Evolutionary conservation across 1,140 invertebrate genomes (phyloP).

Genomic region (Macrosteles quadrilineatus): DNA sequence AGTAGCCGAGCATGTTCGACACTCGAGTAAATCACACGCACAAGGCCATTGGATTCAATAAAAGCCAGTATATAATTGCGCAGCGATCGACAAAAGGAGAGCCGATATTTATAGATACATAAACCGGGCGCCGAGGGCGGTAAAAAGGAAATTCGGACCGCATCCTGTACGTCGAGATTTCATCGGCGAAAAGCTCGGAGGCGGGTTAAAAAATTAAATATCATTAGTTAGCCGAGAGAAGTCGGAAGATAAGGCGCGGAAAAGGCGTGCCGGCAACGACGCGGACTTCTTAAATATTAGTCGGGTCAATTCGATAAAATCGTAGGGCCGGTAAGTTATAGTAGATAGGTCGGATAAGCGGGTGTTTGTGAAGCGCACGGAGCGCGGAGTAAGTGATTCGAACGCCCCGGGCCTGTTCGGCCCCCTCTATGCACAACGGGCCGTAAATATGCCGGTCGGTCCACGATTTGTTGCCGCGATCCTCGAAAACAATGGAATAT

Average conservation of each 20-base stretch:
- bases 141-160: constrained; percentile 10
- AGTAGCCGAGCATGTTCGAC: too few species aligned
- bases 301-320: constrained; percentile 16
- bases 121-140: not conserved
- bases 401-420: constrained; percentile 8
- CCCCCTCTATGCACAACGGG: constrained; percentile 4
- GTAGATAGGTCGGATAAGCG: constrained; percentile 1
- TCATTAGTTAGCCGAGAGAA: constrained; percentile 19
- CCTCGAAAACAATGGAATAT: constrained; percentile 31
- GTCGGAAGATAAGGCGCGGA: constrained; percentile 18
- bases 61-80: constrained; percentile 2
- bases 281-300: constrained; percentile 21
- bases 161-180: constrained; percentile 12
- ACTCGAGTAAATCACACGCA: too few species aligned
- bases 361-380: constrained; percentile 15
- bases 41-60: constrained; percentile 22
- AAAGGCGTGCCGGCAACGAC: constrained; percentile 12
- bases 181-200: constrained; percentile 18
- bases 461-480: constrained; percentile 21
- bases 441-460: not conserved
- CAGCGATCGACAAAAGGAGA: constrained; percentile 2
- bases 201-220: constrained; percentile 24
- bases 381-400: constrained; percentile 26
- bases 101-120: constrained; percentile 22
- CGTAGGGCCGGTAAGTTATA: constrained; percentile 20